phyloP scores from a whole-genome alignment of 1,140 invertebrate species.

The Scaptomyza graminum region DNA sequence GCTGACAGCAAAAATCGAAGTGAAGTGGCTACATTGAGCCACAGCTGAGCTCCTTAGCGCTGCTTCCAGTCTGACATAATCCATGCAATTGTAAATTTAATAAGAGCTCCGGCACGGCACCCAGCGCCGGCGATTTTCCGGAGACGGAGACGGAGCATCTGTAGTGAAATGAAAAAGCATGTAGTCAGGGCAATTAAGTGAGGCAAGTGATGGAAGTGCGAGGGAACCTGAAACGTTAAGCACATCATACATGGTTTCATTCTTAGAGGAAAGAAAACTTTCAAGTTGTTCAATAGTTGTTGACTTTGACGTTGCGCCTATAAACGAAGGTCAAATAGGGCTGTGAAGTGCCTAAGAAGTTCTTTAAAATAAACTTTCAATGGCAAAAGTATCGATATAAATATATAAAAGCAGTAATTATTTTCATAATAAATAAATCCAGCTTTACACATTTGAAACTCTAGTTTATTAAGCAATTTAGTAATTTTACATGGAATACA shows the following conservation, averaged over 20 bases:
- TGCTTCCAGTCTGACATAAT: constrained; percentile 73
- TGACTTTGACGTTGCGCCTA: constrained; percentile 15
- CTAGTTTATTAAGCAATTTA: no score
- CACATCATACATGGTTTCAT: neutral
- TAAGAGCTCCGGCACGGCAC: constrained; percentile 46
- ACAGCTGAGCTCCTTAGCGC: constrained; percentile 76
- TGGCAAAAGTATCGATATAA: constrained; percentile 8
- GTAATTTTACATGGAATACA: neutral
- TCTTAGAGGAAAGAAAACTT: constrained; percentile 41
- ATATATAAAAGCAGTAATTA: neutral
- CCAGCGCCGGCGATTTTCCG: neutral
- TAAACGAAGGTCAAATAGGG: constrained; percentile 34
- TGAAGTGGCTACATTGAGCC: constrained; percentile 75
- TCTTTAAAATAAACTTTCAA: constrained; percentile 9
- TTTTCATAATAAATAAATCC: no score
- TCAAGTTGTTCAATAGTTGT: constrained; percentile 42
- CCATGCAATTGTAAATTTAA: constrained; percentile 81
- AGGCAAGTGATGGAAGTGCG: constrained; percentile 13
- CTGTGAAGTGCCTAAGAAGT: constrained; percentile 22
- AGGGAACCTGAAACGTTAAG: constrained; percentile 13
- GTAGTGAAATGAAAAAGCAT: no score
- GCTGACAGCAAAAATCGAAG: constrained; percentile 76
- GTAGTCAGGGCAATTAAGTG: constrained; percentile 61
- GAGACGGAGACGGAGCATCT: no score
- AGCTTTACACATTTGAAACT: no score